These are phyloP conservation scores for Leptinotarsa haldemani DNA, from an alignment of 2,888 invertebrate genomes.

Conservation along the genomic window DNA sequence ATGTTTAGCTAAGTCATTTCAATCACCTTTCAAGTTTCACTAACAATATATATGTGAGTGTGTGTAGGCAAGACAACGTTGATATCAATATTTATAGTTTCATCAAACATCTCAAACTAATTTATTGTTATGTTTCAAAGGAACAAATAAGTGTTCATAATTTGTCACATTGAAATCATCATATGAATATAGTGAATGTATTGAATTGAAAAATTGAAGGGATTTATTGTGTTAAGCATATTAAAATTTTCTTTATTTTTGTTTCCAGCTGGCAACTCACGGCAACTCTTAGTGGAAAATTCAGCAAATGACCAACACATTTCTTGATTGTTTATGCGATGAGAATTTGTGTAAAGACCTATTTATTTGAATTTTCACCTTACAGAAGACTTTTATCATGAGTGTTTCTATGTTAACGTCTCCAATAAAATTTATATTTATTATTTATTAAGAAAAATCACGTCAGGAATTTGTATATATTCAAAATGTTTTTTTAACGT, in stretches of 20 bases:
- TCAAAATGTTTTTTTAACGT: conserved; percentile 5
- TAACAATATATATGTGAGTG: too few relatives aligned
- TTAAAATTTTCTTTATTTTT: conserved; percentile 28
- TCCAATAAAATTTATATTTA: conserved; percentile 30
- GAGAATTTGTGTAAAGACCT: conserved; percentile 40
- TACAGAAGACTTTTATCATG: conserved; percentile 10
- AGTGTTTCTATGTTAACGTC: conserved; percentile 26
- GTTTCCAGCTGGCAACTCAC: conserved; percentile 50
- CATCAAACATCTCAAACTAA: too few relatives aligned
- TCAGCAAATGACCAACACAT: conserved; percentile 46
- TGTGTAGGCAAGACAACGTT: too few relatives aligned
- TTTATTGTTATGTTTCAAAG: conserved; percentile 1
- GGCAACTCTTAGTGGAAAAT: conserved; percentile 49
- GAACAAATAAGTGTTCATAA: background rate
- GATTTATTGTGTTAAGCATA: background rate
- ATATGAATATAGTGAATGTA: too few relatives aligned
- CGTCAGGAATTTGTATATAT: conserved; percentile 27
- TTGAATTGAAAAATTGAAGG: too few relatives aligned
- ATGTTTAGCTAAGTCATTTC: too few relatives aligned
- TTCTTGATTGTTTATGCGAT: conserved; percentile 48
- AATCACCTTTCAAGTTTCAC: too few relatives aligned
- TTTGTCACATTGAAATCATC: too few relatives aligned
- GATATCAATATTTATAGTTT: too few relatives aligned
- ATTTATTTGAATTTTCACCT: conserved; percentile 32
- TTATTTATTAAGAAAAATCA: conserved; percentile 29